Base-by-base conservation (phyloP, 2,797 vertebrate genomes). In the Schizothorax lantsangensis region DNA sequence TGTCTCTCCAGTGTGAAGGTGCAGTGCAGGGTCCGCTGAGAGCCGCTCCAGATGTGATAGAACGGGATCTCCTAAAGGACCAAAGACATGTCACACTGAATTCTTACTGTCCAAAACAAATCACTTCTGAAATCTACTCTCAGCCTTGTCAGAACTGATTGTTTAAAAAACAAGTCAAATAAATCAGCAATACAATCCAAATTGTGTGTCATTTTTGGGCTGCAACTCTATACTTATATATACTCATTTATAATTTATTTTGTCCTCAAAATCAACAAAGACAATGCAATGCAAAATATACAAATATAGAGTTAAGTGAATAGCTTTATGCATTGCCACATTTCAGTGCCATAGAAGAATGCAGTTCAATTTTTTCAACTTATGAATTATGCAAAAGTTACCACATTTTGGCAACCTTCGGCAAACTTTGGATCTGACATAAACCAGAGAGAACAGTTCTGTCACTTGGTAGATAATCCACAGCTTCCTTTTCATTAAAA, bases 31-130 rank as follows among this genome's bases (percentile, higher is more conserved):
- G 97, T 97, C 91, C 96, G 96, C 94, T 99, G 98, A 86, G 97
- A 95, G 85, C 98, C 98, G 0, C 96, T 97, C 98, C 98, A 99
- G 95, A 99, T 97, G 94, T 99, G 98, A 88, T 99, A 98, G 92
- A 99, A 99, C 0, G 98, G 98, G 92, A 99, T 99, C 93, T 99
- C 98, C 98, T 99, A 94, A 0, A 78, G 87, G 62, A 19, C 40
- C 72, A 69, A 59, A 59, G 49, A 88, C 23, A 73, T 8, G 73
- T 77, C 49, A 33, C 21, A 14, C 36, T 71, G 40, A 57, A 73
- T 33, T 64, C 2, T 49, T 36, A 36, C 23, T n/a, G 54, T 33
- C 47, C 71, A 64, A n/a, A 84, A 75, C 23, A 43, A 83, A 83
- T 54, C 38, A 6, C 9, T 40, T 73, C 52, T 45, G 52, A 54